phyloP scores from a whole-genome alignment of 2,113 vertebrate species.

The Channa maculata region DNA sequence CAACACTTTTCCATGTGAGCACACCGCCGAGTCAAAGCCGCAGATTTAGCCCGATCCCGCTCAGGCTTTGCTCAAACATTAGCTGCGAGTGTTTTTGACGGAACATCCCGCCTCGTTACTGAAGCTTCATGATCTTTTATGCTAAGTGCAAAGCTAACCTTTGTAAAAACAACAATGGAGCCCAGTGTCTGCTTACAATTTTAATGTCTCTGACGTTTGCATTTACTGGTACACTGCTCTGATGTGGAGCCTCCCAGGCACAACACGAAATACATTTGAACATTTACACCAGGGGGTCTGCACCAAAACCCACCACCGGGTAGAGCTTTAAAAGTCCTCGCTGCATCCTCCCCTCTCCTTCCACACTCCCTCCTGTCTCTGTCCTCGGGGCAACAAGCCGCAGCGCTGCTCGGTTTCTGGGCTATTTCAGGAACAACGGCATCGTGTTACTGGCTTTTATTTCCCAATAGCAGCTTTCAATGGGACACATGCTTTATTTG shows the following conservation, averaged over 20 bases:
- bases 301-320: slow-evolving; percentile 6
- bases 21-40: too few relatives aligned
- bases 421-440: slow-evolving; percentile 64
- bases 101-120: neutral
- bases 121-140: neutral
- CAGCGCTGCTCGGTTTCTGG: slow-evolving; percentile 43
- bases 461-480: slow-evolving; percentile 56
- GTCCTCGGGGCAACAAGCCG: slow-evolving; percentile 34
- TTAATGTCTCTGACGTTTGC: slow-evolving; percentile 2
- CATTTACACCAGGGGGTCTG: neutral
- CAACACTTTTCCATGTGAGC: too few relatives aligned
- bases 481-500: slow-evolving; percentile 47
- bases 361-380: slow-evolving; percentile 8
- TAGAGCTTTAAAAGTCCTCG: neutral
- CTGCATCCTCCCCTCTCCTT: slow-evolving; percentile 1
- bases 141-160: slow-evolving; percentile 7
- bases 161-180: neutral
- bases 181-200: neutral
- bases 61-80: too few relatives aligned
- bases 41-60: too few relatives aligned
- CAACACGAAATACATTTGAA: neutral
- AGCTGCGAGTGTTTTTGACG: neutral
- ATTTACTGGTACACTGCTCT: neutral
- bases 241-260: slow-evolving; percentile 20
- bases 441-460: slow-evolving; percentile 60